Base-by-base conservation (phyloP, 2,888 invertebrate genomes). In the Mechanitis mazaeus region DNA sequence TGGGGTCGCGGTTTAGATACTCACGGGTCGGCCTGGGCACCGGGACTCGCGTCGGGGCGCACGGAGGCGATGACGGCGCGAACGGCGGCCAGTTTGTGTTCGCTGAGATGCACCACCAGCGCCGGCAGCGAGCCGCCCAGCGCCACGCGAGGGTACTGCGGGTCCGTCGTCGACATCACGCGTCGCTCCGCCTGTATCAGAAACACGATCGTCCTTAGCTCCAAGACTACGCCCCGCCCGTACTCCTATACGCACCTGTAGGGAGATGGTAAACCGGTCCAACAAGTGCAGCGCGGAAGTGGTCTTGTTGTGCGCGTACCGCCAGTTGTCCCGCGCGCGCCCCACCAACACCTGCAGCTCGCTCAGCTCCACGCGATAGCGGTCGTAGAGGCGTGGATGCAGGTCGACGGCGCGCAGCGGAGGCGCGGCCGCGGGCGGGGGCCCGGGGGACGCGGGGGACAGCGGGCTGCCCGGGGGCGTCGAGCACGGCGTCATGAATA, bases 331-430 rank as follows among this genome's bases (percentile, higher is more conserved):
- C 68, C 94, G 94, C 45, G 95, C 95, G 79, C 95, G 94, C 1
- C 97, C 97, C 56, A 97, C 95, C 69, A 98, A 85, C 58, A 98
- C 94, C 87, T 98, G 97, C 70, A 95, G 84, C 73, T 97, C 96
- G 58, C 94, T 95, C 69, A 97, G 88, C 78, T 96, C 95, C 56
- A 97, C 50, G n/a, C 50, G n/a, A 7, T 50, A 85, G 83, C 84
- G 79, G 70, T 87, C 87, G 60, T 87, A 87, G 2, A 87, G 73
- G 9, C 81, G 71, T 65, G 75, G 79, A 72, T 85, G 86, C 45
- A 86, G 69, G 59, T 79, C 70, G 11, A 75, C 73, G 60, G 81
- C 76, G 56, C 67, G 58, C 54, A 68, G 71, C 61, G 73, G 73
- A 58, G 76, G 74, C 5, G 95, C 96, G 28, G 96, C 96, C 7